A percentile compares a stretch with the other conserved stretches of the same genome.
phyloP scores from a whole-genome alignment of 2,888 invertebrate genomes.

The Leptopilina myrica region DNA sequence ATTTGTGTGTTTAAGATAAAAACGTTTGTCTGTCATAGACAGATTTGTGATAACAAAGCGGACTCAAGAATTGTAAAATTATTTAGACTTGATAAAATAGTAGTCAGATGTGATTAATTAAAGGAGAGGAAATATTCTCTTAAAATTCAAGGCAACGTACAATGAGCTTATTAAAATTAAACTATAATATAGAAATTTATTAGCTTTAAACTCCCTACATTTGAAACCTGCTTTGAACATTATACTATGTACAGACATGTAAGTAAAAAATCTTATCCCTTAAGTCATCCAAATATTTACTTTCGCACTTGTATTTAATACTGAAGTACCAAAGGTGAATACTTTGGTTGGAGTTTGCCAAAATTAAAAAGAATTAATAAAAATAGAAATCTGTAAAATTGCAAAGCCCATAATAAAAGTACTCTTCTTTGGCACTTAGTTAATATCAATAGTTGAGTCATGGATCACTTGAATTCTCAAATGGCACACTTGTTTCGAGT shows the following conservation, averaged over 20 bases:
- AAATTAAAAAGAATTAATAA: slow-evolving; percentile 6
- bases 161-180: background rate
- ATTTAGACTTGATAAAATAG: too few relatives aligned
- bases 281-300: background rate
- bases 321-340: slow-evolving; percentile 34
- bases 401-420: slow-evolving; percentile 5
- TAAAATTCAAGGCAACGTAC: too few relatives aligned
- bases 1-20: too few relatives aligned
- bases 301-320: slow-evolving; percentile 14
- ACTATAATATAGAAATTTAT: background rate
- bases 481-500: slow-evolving; percentile 88
- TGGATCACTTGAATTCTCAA: slow-evolving; percentile 71
- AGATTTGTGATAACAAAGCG: too few relatives aligned
- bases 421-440: slow-evolving; percentile 37
- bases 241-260: background rate
- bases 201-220: too few relatives aligned
- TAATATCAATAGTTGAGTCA: background rate
- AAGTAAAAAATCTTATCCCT: slow-evolving; percentile 10
- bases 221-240: slow-evolving; percentile 4
- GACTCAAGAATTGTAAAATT: too few relatives aligned
- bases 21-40: too few relatives aligned
- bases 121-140: too few relatives aligned
- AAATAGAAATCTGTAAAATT: slow-evolving; percentile 5
- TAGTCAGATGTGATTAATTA: too few relatives aligned
- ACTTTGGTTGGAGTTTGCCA: slow-evolving; percentile 13